Conservation (phyloP, 2,888 invertebrate genomes). For the Frankliniella intonsa region DNA sequence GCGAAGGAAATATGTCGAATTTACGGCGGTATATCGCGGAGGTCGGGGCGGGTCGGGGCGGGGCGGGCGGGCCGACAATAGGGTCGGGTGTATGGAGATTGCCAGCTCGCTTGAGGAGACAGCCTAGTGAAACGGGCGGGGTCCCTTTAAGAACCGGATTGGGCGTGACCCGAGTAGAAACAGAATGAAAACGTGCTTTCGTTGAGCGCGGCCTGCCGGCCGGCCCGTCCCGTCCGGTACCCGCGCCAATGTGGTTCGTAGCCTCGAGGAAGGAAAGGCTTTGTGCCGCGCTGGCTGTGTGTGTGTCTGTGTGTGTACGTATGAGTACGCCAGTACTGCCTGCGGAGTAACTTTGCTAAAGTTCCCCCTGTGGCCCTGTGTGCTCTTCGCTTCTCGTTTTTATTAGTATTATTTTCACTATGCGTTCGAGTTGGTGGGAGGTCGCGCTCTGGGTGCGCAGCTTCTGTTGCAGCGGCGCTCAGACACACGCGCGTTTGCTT, state of each 20-base stretch:
- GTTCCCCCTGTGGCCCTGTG: too few species aligned
- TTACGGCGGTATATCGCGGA: neutral
- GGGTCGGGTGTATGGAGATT: neutral
- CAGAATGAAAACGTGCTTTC: constrained; percentile 19
- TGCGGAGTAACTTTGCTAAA: too few species aligned
- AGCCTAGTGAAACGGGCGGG: constrained; percentile 20
- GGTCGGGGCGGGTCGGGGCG: neutral
- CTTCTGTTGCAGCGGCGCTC: too few species aligned
- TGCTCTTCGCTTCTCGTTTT: too few species aligned
- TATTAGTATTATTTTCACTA: too few species aligned
- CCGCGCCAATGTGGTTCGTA: constrained; percentile 11
- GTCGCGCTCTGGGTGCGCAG: too few species aligned
- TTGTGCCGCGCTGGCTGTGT: too few species aligned
- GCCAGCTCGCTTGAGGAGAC: constrained; percentile 3
- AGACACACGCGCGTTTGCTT: too few species aligned
- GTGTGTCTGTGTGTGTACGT: too few species aligned
- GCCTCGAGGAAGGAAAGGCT: neutral
- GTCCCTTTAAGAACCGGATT: constrained; percentile 7
- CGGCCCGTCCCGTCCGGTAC: neutral
- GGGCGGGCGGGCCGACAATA: neutral
- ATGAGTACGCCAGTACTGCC: too few species aligned
- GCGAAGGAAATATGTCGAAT: neutral
- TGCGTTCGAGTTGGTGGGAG: too few species aligned
- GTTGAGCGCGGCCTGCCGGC: neutral
- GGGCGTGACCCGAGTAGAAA: constrained; percentile 16